Base-by-base conservation (phyloP, 1,140 invertebrate genomes). In the Saccostrea cuccullata region DNA sequence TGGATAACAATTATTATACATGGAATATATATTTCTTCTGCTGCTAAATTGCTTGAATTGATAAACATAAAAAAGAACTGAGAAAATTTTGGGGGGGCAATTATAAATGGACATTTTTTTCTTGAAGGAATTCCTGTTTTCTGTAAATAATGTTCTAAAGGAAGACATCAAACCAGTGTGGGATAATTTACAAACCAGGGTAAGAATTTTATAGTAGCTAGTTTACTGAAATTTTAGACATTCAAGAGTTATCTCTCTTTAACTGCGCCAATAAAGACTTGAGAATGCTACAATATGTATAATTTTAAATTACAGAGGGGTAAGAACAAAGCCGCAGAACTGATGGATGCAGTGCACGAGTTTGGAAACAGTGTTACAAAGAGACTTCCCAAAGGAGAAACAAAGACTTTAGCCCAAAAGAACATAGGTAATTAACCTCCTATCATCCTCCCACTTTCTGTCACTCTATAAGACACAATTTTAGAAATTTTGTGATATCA, bases 291-390 rank as follows among this genome's bases (percentile, higher is more conserved):
- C 4, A 73, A 64, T n/a, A 0, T 64, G 15, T 2, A 47, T 47
- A 6, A 15, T 77, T 36, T 36, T 36, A 36, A 36, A 36, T 36
- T 77, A 30, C 30, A 77, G 70, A 26, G 70, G 3, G 70, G 70
- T 36, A 12, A 9, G 15, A 77, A 77, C 70, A 77, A 77, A 77
- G 70, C 70, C 0, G 70, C 70, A 3, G 23, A 77, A 26, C 70
- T 77, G 26, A 77, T 77, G 70, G 26, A 77, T 30, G 70, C 70
- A 36, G 70, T 77, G 70, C 70, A 77, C 13, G 26, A 77, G 70
- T 77, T 77, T 77, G 70, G 70, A 77, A 77, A 77, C 70, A 77
- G 70, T 15, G 26, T 77, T 36, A 77, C 70, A 9, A 77, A 77
- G 26, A 77, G 70, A 77, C 70, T 77, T 11, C 70, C 70, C 70